Conservation (phyloP, 2,888 invertebrate genomes). For the Timema podura region DNA sequence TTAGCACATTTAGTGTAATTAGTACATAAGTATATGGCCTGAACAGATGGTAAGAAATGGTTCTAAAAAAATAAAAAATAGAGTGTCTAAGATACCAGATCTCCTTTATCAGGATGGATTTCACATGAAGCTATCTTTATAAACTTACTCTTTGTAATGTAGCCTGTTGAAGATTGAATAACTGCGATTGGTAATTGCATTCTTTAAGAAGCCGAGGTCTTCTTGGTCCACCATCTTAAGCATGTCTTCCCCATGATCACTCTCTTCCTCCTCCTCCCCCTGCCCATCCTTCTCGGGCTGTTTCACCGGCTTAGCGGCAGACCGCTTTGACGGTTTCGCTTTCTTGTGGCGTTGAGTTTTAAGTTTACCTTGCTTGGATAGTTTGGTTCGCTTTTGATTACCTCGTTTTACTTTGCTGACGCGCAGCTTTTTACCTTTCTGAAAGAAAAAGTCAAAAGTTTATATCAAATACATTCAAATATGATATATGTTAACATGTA, state of each 20-base stretch:
- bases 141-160: slow-evolving; percentile 25
- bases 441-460: slow-evolving; percentile 24
- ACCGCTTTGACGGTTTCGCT: slow-evolving; percentile 27
- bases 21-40: too few species aligned
- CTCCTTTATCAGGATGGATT: too few species aligned
- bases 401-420: slow-evolving; percentile 55
- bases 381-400: slow-evolving; percentile 56
- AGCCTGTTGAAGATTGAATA: slow-evolving; percentile 29
- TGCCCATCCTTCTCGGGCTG: neutral
- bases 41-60: too few species aligned
- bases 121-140: too few species aligned
- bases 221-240: slow-evolving; percentile 57
- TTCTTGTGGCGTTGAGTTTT: slow-evolving; percentile 37
- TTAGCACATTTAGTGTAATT: too few species aligned
- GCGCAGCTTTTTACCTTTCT: slow-evolving; percentile 51
- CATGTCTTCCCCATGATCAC: slow-evolving; percentile 52
- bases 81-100: too few species aligned
- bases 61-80: too few species aligned
- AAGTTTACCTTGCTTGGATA: slow-evolving; percentile 53
- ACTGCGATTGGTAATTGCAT: slow-evolving; percentile 45
- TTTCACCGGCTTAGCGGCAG: slow-evolving; percentile 11
- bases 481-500: too few species aligned
- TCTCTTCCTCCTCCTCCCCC: slow-evolving; percentile 35
- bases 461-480: too few species aligned
- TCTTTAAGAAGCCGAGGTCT: slow-evolving; percentile 52